Percentiles rank a stretch among this genome's conserved stretches.
Evolutionary conservation across 2,888 invertebrate species (phyloP).

Genomic region (Apomyelois bistriatella): DNA sequence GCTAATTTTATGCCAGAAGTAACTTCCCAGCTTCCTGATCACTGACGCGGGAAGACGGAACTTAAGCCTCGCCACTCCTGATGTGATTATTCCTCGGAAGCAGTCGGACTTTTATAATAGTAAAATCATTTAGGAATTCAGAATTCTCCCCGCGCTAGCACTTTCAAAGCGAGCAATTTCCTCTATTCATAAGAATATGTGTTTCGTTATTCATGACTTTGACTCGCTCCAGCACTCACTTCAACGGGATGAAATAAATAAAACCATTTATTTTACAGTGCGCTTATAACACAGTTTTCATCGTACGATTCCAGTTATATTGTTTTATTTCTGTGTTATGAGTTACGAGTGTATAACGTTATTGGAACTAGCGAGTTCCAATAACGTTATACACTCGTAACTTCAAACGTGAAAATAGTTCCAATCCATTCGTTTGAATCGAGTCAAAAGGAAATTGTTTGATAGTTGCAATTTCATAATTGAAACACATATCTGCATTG

Average conservation of each 20-base stretch:
- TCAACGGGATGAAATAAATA: not conserved
- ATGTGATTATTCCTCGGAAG: constrained; percentile 1
- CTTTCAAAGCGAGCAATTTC: not conserved
- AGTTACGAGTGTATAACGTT: not conserved
- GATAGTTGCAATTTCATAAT: not conserved
- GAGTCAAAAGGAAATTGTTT: not conserved
- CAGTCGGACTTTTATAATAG: constrained; percentile 4
- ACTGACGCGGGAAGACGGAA: not conserved
- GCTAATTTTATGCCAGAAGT: too few relatives aligned
- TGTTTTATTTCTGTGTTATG: not conserved
- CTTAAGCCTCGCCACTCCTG: not conserved
- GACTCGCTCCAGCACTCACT: not conserved
- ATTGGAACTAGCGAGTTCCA: not conserved
- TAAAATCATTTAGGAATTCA: constrained; percentile 5
- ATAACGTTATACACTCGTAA: not conserved
- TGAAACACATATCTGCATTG: too few relatives aligned
- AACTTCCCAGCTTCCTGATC: not conserved
- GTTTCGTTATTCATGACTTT: constrained; percentile 8
- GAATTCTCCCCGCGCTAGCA: not conserved
- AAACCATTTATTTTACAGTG: not conserved
- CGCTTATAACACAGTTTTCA: constrained; percentile 4
- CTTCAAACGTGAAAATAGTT: not conserved
- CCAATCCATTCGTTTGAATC: too few relatives aligned
- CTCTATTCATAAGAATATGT: constrained; percentile 8
- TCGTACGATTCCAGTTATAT: not conserved